phyloP scores from a whole-genome alignment of 2,113 vertebrate species.

The Apaloderma vittatum region DNA sequence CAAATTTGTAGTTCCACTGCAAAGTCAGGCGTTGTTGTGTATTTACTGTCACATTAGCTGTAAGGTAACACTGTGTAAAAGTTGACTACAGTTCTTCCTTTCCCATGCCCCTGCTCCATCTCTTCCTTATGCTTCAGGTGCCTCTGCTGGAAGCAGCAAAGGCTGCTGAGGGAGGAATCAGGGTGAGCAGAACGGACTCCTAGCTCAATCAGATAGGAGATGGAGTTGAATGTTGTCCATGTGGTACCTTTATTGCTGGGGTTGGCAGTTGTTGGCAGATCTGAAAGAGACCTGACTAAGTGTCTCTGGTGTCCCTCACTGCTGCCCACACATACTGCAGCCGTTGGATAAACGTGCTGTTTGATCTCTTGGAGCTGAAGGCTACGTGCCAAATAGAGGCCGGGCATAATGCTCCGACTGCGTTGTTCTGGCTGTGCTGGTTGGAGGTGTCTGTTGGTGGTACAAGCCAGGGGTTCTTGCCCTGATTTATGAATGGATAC shows the following conservation, averaged over 20 bases:
- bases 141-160: background rate
- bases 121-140: background rate
- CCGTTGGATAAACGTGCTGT: background rate
- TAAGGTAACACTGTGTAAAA: background rate
- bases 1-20: background rate
- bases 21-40: background rate
- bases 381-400: background rate
- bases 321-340: background rate
- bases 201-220: background rate
- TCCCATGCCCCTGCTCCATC: no score
- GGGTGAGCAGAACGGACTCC: background rate
- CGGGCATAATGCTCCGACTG: background rate
- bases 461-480: background rate
- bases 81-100: background rate
- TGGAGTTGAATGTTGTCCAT: background rate
- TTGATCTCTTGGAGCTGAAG: background rate
- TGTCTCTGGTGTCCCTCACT: background rate
- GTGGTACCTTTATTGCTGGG: slow-evolving; percentile 25
- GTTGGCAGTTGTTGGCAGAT: background rate
- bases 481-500: background rate
- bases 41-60: background rate
- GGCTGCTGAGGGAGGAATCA: background rate
- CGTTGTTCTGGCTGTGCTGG: background rate
- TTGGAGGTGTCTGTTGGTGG: background rate
- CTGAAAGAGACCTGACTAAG: background rate